phyloP scores from a whole-genome alignment of 2,113 vertebrate species.

The Stomatorhinus ivindoensis region DNA sequence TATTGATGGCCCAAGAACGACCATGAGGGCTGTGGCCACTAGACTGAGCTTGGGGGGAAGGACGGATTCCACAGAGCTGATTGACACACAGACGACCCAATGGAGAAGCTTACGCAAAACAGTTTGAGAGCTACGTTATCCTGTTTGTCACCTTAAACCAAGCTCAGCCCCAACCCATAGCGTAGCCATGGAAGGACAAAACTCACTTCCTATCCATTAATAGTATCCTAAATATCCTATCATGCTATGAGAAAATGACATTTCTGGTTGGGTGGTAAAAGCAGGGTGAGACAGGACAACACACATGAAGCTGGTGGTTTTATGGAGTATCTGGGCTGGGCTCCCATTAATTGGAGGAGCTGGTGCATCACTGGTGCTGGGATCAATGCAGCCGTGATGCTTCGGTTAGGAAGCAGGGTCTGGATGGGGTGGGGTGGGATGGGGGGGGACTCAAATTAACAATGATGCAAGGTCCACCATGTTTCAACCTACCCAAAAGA shows the following conservation, averaged over 20 bases:
- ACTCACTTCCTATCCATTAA: neutral
- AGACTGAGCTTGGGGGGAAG: constrained; percentile 38
- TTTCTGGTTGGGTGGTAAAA: neutral
- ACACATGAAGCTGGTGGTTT: neutral
- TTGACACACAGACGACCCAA: neutral
- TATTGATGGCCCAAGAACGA: constrained; percentile 46
- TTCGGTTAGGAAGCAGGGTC: constrained; percentile 24
- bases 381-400: constrained; percentile 50
- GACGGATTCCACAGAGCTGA: neutral
- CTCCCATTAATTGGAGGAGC: constrained; percentile 48
- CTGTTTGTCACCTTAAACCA: neutral
- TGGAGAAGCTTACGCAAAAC: neutral
- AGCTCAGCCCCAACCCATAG: neutral
- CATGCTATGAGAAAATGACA: neutral
- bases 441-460: neutral
- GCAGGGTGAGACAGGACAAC: neutral
- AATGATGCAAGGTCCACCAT: neutral
- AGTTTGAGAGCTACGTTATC: neutral
- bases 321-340: neutral
- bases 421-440: neutral
- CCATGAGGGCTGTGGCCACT: constrained; percentile 24
- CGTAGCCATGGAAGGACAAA: neutral
- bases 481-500: neutral
- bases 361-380: constrained; percentile 47
- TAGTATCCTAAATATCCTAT: neutral